These are phyloP conservation scores for Cataglyphis altisquamis DNA, from an alignment of 2,888 invertebrate genomes.

Conservation along the genomic window DNA sequence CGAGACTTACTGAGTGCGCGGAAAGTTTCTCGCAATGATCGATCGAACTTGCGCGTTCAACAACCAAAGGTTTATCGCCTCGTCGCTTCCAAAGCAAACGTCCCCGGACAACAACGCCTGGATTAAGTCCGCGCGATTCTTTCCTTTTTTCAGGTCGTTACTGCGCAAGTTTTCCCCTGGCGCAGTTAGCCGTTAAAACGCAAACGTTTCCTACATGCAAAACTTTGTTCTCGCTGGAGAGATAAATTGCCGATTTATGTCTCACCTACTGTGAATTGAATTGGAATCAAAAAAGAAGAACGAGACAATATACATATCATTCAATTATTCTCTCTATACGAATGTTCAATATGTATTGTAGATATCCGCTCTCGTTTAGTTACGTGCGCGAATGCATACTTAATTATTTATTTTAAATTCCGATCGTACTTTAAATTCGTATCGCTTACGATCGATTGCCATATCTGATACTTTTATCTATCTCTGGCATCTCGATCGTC, in stretches of 20 bases:
- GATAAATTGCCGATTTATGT: slow-evolving; percentile 45
- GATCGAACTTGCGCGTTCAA: slow-evolving; percentile 43
- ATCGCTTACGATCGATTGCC: not conserved
- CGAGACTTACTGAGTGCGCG: not conserved
- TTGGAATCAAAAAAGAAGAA: not conserved
- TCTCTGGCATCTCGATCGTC: not conserved
- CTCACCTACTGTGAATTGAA: slow-evolving; percentile 30
- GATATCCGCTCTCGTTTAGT: not conserved
- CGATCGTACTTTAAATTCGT: not conserved
- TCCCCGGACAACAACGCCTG: slow-evolving; percentile 40
- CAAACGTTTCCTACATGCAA: slow-evolving; percentile 10
- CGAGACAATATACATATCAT: not conserved
- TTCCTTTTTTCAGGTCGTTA: slow-evolving; percentile 49
- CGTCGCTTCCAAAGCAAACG: slow-evolving; percentile 36
- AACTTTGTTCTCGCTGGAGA: slow-evolving; percentile 23
- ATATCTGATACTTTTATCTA: not conserved
- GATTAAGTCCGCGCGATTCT: slow-evolving; percentile 54
- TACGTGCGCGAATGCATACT: not conserved
- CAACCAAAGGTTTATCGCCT: slow-evolving; percentile 44
- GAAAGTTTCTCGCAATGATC: slow-evolving; percentile 58
- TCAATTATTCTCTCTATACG: not conserved
- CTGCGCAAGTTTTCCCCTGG: slow-evolving; percentile 18
- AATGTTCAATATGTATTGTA: not conserved
- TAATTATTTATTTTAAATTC: slow-evolving; percentile 1
- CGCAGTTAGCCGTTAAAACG: slow-evolving; percentile 50